Conservation (phyloP, 2,797 vertebrate genomes). For the Macropus fuliginosus region DNA sequence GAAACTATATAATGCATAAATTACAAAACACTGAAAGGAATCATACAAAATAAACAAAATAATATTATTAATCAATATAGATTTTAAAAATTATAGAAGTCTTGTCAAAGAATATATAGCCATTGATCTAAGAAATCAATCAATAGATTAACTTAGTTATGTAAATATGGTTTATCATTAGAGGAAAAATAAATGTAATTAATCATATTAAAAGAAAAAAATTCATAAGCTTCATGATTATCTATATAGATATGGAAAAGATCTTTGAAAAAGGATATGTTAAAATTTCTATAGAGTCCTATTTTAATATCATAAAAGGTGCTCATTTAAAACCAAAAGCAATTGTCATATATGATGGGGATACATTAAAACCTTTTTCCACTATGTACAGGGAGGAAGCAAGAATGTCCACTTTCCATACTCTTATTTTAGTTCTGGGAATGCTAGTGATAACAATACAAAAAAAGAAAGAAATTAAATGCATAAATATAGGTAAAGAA, state of each 20-base stretch:
- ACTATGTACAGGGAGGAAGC: neutral
- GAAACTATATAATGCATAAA: too few species aligned
- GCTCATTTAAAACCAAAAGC: neutral
- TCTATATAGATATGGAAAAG: neutral
- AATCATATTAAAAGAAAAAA: neutral
- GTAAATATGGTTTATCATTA: too few species aligned
- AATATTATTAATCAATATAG: too few species aligned
- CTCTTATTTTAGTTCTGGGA: neutral
- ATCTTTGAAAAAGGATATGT: neutral
- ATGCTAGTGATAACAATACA: neutral
- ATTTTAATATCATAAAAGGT: neutral
- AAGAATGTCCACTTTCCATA: neutral
- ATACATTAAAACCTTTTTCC: neutral
- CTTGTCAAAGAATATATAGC: too few species aligned
- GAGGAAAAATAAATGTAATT: neutral
- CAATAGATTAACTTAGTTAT: too few species aligned
- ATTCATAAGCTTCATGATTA: neutral
- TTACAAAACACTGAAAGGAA: too few species aligned
- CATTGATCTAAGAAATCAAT: too few species aligned
- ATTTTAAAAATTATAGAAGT: too few species aligned
- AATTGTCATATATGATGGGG: neutral
- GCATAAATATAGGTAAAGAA: neutral
- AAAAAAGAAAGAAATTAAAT: neutral
- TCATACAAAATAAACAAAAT: too few species aligned
- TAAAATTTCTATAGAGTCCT: neutral